Conservation (phyloP, 37 sponge, comb jelly and placozoan genomes). For the Cliona cf. orientalis region DNA sequence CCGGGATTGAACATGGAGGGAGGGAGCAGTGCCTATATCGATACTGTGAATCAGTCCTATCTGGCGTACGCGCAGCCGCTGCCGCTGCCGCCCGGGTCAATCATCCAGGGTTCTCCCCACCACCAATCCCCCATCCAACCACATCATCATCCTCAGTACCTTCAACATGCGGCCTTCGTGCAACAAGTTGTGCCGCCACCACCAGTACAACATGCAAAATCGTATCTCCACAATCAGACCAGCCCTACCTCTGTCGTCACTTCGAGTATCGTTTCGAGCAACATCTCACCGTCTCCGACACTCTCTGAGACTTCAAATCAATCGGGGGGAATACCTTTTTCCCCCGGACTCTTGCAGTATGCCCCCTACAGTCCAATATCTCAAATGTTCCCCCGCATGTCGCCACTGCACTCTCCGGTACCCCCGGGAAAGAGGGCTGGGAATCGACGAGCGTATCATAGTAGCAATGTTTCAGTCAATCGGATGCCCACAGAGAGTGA, state of each 20-base stretch:
- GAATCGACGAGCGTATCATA: neutral
- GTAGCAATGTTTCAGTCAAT: constrained; percentile 32
- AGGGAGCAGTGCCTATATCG: too few species aligned
- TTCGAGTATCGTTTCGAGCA: neutral
- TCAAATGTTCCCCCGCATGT: neutral
- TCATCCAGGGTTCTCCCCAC: too few species aligned
- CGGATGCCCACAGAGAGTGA: constrained; percentile 40
- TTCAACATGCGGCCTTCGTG: too few species aligned
- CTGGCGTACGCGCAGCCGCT: too few species aligned
- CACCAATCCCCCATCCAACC: too few species aligned
- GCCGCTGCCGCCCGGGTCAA: too few species aligned
- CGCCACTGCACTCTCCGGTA: constrained; percentile 51
- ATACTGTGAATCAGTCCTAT: too few species aligned
- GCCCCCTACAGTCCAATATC: constrained; percentile 8
- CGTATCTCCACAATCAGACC: neutral
- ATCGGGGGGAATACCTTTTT: constrained; percentile 1
- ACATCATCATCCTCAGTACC: too few species aligned
- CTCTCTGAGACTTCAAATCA: constrained; percentile 18
- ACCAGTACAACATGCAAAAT: too few species aligned
- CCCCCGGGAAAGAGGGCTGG: constrained; percentile 30
- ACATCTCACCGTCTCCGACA: constrained; percentile 24
- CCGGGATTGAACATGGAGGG: too few species aligned
- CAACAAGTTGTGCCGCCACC: too few species aligned
- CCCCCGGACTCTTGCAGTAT: neutral
- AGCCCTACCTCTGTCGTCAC: constrained; percentile 14